A percentile compares a stretch with the other conserved stretches of the same genome.
phyloP scores from a whole-genome alignment of 2,888 invertebrate species.

The Zonitis immaculata region DNA sequence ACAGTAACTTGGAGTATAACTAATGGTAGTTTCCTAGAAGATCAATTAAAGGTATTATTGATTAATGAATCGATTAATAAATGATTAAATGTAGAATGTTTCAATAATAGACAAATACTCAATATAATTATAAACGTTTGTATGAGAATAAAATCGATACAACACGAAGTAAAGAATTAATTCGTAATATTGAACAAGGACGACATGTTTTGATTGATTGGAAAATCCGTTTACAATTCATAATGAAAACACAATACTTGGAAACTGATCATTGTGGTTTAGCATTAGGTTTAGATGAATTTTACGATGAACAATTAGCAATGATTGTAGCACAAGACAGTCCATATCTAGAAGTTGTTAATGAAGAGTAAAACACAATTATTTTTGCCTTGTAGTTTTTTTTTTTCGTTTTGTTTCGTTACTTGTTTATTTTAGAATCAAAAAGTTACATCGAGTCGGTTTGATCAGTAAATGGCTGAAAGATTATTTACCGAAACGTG shows the following conservation, averaged over 20 bases:
- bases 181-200: conserved; percentile 60
- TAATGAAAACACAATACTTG: conserved; percentile 65
- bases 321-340: conserved; percentile 70
- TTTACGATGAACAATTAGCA: conserved; percentile 74
- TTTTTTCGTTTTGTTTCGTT: too few species aligned
- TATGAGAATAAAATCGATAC: conserved; percentile 56
- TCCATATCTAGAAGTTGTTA: conserved; percentile 71
- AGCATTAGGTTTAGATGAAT: conserved; percentile 68
- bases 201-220: conserved; percentile 77
- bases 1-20: conserved; percentile 71
- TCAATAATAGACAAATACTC: conserved; percentile 45
- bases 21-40: conserved; percentile 70
- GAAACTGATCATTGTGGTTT: conserved; percentile 69
- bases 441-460: conserved; percentile 77
- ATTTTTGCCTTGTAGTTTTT: neutral
- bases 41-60: conserved; percentile 57
- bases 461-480: conserved; percentile 78
- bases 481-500: conserved; percentile 70
- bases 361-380: conserved; percentile 76
- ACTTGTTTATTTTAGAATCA: conserved; percentile 61
- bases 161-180: conserved; percentile 47
- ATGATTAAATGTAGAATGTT: too few species aligned
- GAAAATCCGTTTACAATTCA: conserved; percentile 68
- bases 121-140: conserved; percentile 57
- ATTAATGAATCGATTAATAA: too few species aligned